A percentile compares a stretch with the other conserved stretches of the same genome.
phyloP scores from a whole-genome alignment of 2,797 vertebrate genomes.

The Halcyon smyrnensis region DNA sequence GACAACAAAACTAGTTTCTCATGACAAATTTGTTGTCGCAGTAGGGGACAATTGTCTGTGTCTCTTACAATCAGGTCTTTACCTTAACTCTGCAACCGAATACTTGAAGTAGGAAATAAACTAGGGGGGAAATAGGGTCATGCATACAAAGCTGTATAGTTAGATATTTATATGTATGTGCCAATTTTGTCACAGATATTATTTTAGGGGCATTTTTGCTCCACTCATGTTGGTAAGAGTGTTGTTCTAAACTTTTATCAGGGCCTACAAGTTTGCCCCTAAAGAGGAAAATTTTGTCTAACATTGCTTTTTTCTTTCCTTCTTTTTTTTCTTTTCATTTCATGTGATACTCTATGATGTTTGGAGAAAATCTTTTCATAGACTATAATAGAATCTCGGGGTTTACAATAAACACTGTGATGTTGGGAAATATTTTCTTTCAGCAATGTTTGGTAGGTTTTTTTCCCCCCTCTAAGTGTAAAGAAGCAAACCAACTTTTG shows the following conservation, averaged over 20 bases:
- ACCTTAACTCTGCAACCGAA: conserved; percentile 89
- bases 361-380: conserved; percentile 78
- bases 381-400: conserved; percentile 84
- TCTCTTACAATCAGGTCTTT: conserved; percentile 88
- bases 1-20: conserved; percentile 73
- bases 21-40: conserved; percentile 80
- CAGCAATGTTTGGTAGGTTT: conserved; percentile 63
- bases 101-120: conserved; percentile 96
- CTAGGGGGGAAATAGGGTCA: conserved; percentile 79
- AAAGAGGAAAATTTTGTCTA: conserved; percentile 71
- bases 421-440: conserved; percentile 82
- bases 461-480: conserved; percentile 32
- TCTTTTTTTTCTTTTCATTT: conserved; percentile 40
- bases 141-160: conserved; percentile 81
- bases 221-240: conserved; percentile 72
- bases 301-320: conserved; percentile 19
- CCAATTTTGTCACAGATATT: conserved; percentile 88
- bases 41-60: conserved; percentile 74
- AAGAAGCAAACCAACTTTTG: conserved; percentile 63
- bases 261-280: conserved; percentile 54
- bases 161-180: conserved; percentile 90
- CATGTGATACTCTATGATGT: conserved; percentile 65
- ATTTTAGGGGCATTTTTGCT: conserved; percentile 78
- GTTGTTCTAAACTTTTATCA: conserved; percentile 66
- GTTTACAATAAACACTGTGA: conserved; percentile 98